phyloP scores from a whole-genome alignment of 1,140 invertebrate genomes.

The Cardiocondyla obscurior region DNA sequence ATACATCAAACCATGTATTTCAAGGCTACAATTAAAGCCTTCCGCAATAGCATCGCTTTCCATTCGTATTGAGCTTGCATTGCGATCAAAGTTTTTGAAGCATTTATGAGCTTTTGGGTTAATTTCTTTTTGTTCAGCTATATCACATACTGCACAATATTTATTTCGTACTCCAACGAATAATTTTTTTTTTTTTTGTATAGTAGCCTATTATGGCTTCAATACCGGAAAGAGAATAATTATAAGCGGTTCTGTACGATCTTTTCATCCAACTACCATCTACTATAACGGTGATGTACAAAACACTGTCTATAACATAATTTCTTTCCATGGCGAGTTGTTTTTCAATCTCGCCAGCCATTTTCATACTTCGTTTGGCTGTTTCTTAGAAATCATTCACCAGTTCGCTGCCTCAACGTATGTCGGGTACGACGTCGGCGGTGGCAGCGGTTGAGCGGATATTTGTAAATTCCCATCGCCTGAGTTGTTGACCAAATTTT shows the following conservation, averaged over 20 bases:
- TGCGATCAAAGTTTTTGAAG: too few species aligned
- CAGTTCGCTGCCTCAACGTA: too few species aligned
- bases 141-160: not conserved
- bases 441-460: too few species aligned
- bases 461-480: too few species aligned
- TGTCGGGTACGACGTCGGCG: not conserved
- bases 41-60: not conserved
- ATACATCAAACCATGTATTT: not conserved
- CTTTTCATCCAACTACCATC: not conserved
- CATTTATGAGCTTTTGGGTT: too few species aligned
- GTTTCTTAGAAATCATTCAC: not conserved
- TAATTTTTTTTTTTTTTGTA: not conserved
- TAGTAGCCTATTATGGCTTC: not conserved
- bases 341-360: not conserved
- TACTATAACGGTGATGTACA: not conserved
- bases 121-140: too few species aligned
- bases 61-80: too few species aligned
- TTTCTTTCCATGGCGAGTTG: not conserved
- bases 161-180: not conserved
- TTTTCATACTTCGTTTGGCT: not conserved
- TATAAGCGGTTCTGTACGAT: not conserved
- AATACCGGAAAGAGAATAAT: not conserved
- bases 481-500: not conserved
- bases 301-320: not conserved
- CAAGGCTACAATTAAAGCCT: not conserved